A percentile compares a stretch with the other conserved stretches of the same genome.
Conservation (phyloP, 2,113 vertebrate genomes). For the Hippocampus mohnikei region DNA sequence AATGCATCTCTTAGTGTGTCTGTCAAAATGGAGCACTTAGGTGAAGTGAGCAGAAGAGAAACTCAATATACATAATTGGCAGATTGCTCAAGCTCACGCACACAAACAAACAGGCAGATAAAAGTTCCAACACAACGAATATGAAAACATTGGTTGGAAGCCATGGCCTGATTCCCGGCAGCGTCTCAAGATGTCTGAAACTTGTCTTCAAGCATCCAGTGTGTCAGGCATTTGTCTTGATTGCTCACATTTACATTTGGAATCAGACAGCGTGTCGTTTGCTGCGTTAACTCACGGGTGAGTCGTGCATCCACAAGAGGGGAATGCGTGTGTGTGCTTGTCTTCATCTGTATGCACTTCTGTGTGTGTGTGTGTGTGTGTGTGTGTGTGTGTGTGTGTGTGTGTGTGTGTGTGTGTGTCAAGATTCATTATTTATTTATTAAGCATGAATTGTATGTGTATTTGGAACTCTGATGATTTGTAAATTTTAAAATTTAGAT, state of each 20-base stretch:
- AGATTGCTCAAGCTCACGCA: constrained; percentile 37
- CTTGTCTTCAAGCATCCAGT: not conserved
- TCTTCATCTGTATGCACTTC: too few species aligned
- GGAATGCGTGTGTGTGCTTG: too few species aligned
- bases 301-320: not conserved
- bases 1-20: constrained; percentile 68
- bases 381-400: too few species aligned
- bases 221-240: not conserved
- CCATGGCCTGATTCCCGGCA: not conserved
- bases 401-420: too few species aligned
- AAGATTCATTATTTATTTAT: too few species aligned
- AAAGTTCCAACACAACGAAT: not conserved
- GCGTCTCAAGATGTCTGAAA: not conserved
- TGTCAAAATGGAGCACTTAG: constrained; percentile 72
- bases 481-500: too few species aligned
- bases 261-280: not conserved
- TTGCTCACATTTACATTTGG: not conserved
- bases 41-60: constrained; percentile 69
- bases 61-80: constrained; percentile 66
- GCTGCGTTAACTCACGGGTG: not conserved
- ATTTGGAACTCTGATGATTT: too few species aligned
- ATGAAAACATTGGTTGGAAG: constrained; percentile 3
- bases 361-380: too few species aligned
- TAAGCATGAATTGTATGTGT: too few species aligned
- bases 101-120: constrained; percentile 14